Conservation (phyloP, 1,140 invertebrate genomes). For the Tribolium madens region DNA sequence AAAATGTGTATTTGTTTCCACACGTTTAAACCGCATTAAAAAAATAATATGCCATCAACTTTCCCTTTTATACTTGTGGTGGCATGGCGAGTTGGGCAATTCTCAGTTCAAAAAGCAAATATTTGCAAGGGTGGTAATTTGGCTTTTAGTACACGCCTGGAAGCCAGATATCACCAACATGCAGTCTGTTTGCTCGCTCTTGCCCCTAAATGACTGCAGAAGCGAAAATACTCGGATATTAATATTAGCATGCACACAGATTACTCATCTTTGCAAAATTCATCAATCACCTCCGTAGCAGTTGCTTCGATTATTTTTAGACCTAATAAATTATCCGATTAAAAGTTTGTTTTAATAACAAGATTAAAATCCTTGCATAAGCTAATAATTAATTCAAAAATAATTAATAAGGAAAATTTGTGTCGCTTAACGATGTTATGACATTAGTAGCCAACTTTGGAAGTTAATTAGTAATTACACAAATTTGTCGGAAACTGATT, state of each 20-base stretch:
- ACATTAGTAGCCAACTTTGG: neutral
- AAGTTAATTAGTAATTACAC: neutral
- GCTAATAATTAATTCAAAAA: slow-evolving; percentile 21
- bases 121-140: slow-evolving; percentile 52
- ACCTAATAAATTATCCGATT: slow-evolving; percentile 19
- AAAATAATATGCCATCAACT: slow-evolving; percentile 33
- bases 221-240: slow-evolving; percentile 44
- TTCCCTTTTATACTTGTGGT: slow-evolving; percentile 3
- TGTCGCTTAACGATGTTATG: neutral
- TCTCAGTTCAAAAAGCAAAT: slow-evolving; percentile 51
- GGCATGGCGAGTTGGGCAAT: slow-evolving; percentile 43
- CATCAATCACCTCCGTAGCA: slow-evolving; percentile 33
- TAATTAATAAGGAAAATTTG: neutral
- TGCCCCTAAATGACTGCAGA: slow-evolving; percentile 49
- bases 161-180: slow-evolving; percentile 50
- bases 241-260: slow-evolving; percentile 44
- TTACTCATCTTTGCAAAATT: slow-evolving; percentile 44
- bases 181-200: slow-evolving; percentile 49
- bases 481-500: slow-evolving; percentile 4
- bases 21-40: slow-evolving; percentile 10
- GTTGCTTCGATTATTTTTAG: slow-evolving; percentile 43
- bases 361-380: slow-evolving; percentile 10
- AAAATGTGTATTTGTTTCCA: neutral
- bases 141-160: slow-evolving; percentile 50
- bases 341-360: slow-evolving; percentile 9